Evolutionary conservation across 1,140 invertebrate genomes (phyloP).

Genomic region (Neotoxoptera formosana): DNA sequence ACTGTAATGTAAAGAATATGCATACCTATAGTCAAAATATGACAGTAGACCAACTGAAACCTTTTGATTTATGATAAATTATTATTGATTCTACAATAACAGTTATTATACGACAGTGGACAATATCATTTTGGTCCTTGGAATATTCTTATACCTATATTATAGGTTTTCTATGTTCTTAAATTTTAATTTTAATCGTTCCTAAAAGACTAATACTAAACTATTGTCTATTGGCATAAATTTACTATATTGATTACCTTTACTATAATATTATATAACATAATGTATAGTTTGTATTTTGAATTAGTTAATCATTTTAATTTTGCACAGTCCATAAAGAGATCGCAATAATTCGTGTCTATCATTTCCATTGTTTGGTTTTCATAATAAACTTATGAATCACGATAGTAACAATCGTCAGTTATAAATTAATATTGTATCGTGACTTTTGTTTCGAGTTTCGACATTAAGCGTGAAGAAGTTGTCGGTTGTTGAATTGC

Average conservation of each 20-base stretch:
- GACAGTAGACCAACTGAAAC: not conserved
- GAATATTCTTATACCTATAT: not conserved
- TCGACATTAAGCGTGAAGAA: not conserved
- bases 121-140: not conserved
- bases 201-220: not conserved
- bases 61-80: not conserved
- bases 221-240: not conserved
- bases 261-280: not conserved
- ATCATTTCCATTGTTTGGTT: not conserved
- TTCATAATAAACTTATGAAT: not conserved
- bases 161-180: not conserved
- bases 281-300: not conserved
- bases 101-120: not conserved
- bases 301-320: not conserved
- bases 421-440: not conserved
- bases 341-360: not conserved
- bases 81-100: not conserved
- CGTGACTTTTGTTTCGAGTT: not conserved
- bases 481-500: not conserved
- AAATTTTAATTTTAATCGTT: not conserved
- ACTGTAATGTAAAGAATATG: not conserved
- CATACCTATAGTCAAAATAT: not conserved
- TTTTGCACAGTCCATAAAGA: not conserved
- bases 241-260: not conserved
- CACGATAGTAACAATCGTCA: not conserved